Percentiles rank a stretch among this genome's conserved stretches.
Evolutionary conservation across 2,113 vertebrate genomes (phyloP).

Genomic region (Rhinoderma darwinii): DNA sequence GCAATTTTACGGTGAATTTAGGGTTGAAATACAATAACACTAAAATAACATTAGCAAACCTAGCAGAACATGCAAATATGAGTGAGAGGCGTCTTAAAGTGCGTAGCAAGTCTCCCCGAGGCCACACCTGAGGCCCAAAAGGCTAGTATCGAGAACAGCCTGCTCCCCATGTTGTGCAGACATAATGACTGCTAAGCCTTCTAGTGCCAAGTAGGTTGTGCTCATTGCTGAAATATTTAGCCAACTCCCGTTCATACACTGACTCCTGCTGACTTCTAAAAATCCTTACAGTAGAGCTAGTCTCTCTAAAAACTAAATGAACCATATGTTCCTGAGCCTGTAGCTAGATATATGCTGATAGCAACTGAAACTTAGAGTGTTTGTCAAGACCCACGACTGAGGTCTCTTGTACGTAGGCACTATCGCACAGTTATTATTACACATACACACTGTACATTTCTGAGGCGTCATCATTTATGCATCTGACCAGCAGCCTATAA

Average conservation of each 20-base stretch:
- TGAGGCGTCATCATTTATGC: not conserved
- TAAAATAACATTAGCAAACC: slow-evolving; percentile 26
- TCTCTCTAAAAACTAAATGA: slow-evolving; percentile 20
- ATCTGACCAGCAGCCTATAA: not conserved
- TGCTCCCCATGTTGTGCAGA: slow-evolving; percentile 14
- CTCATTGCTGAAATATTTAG: slow-evolving; percentile 51
- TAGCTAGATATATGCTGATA: not conserved
- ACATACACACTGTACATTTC: not conserved
- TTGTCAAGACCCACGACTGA: not conserved
- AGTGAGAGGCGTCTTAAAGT: slow-evolving; percentile 23
- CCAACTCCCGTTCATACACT: slow-evolving; percentile 50
- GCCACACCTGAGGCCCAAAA: slow-evolving; percentile 45
- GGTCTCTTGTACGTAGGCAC: not conserved
- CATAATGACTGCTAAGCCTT: slow-evolving; percentile 47
- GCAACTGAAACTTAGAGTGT: not conserved
- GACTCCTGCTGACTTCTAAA: slow-evolving; percentile 54
- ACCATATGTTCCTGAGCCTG: slow-evolving; percentile 24
- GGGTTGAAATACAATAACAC: slow-evolving; percentile 22
- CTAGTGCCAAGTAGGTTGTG: slow-evolving; percentile 47
- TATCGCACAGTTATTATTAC: not conserved
- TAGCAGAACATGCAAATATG: slow-evolving; percentile 43
- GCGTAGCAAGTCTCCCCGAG: slow-evolving; percentile 40
- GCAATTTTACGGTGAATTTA: slow-evolving; percentile 37
- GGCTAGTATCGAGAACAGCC: slow-evolving; percentile 6
- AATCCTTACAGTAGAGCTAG: slow-evolving; percentile 44